phyloP scores from a whole-genome alignment of 2,113 vertebrate species.

The Condylura cristata region DNA sequence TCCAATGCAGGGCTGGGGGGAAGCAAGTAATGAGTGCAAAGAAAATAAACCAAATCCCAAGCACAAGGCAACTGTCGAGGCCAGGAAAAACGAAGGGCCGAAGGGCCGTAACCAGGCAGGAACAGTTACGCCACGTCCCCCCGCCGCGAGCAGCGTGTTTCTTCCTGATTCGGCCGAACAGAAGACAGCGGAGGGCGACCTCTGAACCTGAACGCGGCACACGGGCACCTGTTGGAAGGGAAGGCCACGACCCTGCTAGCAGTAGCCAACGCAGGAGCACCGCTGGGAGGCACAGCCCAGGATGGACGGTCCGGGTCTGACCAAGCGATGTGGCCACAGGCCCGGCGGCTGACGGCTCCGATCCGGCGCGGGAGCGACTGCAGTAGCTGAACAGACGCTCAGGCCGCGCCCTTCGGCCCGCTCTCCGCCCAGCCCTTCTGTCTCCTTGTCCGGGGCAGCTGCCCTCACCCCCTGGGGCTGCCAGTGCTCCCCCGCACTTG shows the following conservation, averaged over 20 bases:
- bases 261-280: too few species aligned
- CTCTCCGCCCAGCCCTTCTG: not conserved
- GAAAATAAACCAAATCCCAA: not conserved
- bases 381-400: not conserved
- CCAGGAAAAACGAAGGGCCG: not conserved
- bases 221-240: too few species aligned
- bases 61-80: not conserved
- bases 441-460: not conserved
- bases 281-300: too few species aligned
- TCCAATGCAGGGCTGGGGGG: not conserved
- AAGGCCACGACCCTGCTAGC: too few species aligned
- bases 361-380: not conserved
- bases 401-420: not conserved
- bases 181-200: too few species aligned
- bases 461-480: accelerated
- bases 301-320: too few species aligned
- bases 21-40: not conserved
- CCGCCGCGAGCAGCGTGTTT: not conserved
- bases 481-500: not conserved
- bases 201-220: too few species aligned
- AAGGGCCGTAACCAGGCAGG: not conserved
- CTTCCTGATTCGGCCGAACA: too few species aligned
- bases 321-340: too few species aligned
- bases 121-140: not conserved
- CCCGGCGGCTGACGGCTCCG: not conserved